phyloP scores from a whole-genome alignment of 2,113 vertebrate species.

The Bombycilla garrulus region DNA sequence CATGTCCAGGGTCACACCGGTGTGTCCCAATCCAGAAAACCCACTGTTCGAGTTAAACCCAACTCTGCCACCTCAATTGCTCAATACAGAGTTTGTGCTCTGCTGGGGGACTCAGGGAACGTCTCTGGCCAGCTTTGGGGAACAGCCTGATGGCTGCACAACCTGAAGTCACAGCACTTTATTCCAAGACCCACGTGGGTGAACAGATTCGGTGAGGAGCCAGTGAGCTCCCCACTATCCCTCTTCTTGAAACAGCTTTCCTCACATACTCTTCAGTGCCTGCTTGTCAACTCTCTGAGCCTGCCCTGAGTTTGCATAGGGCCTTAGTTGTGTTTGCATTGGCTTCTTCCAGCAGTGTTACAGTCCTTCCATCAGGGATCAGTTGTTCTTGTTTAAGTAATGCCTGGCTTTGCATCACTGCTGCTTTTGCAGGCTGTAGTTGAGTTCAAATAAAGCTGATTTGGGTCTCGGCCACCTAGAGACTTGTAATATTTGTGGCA shows the following conservation, averaged over 20 bases:
- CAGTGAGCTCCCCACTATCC: not conserved
- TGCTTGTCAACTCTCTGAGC: rapidly evolving
- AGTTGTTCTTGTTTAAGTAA: not conserved
- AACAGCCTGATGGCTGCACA: not conserved
- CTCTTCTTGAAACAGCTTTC: not conserved
- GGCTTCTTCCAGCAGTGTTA: not conserved
- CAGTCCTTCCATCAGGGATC: not conserved
- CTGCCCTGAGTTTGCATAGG: not conserved
- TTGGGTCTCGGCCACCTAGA: not conserved
- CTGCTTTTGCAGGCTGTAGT: not conserved
- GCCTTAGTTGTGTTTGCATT: not conserved
- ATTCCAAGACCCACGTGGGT: not conserved
- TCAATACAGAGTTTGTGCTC: not conserved
- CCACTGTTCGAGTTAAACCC: not conserved
- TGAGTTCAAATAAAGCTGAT: conserved; percentile 6
- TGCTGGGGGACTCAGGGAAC: not conserved
- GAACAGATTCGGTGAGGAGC: not conserved
- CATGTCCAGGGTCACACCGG: rapidly evolving
- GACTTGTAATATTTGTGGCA: not conserved
- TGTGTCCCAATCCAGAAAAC: not conserved
- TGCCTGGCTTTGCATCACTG: not conserved
- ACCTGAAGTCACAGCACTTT: not conserved
- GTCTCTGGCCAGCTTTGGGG: not conserved
- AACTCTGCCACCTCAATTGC: not conserved
- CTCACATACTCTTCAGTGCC: not conserved